phyloP scores from a whole-genome alignment of 2,113 vertebrate species.

The Beaufortia kweichowensis region DNA sequence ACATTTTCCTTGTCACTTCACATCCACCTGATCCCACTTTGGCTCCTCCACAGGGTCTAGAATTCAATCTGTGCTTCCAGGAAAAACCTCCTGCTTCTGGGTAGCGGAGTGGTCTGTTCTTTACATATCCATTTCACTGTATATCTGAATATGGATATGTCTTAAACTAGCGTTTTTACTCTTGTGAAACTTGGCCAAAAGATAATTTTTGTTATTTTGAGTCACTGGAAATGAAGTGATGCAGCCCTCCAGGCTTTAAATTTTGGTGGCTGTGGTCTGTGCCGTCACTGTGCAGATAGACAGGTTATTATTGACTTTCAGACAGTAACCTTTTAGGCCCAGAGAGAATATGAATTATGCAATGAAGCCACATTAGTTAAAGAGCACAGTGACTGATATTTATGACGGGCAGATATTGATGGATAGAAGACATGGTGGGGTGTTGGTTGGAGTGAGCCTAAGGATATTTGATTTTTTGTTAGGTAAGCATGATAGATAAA shows the following conservation, averaged over 20 bases:
- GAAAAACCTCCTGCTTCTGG: slow-evolving; percentile 27
- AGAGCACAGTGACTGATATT: slow-evolving; percentile 50
- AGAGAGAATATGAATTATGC: slow-evolving; percentile 58
- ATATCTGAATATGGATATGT: slow-evolving; percentile 14
- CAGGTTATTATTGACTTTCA: slow-evolving; percentile 50
- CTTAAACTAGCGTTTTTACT: background rate
- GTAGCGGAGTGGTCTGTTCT: slow-evolving; percentile 1
- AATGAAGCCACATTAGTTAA: slow-evolving; percentile 55
- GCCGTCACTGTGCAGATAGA: slow-evolving; percentile 22
- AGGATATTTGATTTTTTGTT: slow-evolving; percentile 47
- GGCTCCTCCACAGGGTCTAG: slow-evolving; percentile 17
- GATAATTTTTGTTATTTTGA: background rate
- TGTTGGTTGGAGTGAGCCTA: background rate
- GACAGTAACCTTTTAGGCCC: slow-evolving; percentile 53
- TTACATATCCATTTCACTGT: slow-evolving; percentile 11
- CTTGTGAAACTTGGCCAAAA: background rate
- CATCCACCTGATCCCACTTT: slow-evolving; percentile 57
- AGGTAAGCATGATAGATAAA: slow-evolving; percentile 21
- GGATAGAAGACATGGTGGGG: slow-evolving; percentile 9
- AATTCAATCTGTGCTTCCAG: slow-evolving; percentile 43
- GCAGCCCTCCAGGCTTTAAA: background rate
- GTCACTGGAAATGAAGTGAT: background rate
- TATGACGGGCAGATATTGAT: slow-evolving; percentile 51
- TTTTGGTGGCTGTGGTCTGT: slow-evolving; percentile 10
- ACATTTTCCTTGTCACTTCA: slow-evolving; percentile 55